Evolutionary conservation across 2,797 vertebrate species (phyloP).

Genomic region (Sebastes iracundus): DNA sequence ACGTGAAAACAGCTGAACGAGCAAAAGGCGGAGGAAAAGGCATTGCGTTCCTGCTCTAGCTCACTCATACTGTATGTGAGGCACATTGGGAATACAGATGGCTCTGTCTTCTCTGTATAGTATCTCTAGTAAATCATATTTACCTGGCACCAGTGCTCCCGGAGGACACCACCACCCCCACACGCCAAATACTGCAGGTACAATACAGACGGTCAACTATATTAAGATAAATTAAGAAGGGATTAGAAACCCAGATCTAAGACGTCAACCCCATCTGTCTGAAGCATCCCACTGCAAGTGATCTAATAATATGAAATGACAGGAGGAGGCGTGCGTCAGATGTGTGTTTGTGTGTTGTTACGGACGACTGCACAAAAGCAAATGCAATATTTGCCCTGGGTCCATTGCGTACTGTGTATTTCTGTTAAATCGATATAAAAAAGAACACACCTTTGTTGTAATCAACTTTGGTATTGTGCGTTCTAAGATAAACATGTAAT

Average conservation of each 20-base stretch:
- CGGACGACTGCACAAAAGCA: not conserved
- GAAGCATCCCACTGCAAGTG: not conserved
- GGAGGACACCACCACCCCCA: not conserved
- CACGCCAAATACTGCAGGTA: constrained; percentile 10
- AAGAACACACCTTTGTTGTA: not conserved
- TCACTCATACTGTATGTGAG: constrained; percentile 27
- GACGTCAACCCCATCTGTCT: constrained; percentile 23
- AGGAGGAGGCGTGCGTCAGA: not conserved
- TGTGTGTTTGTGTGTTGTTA: not conserved
- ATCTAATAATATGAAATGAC: not conserved
- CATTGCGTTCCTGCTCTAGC: constrained; percentile 17
- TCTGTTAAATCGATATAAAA: not conserved
- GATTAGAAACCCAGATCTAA: constrained; percentile 27
- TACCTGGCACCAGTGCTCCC: constrained; percentile 10
- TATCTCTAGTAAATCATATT: constrained; percentile 33
- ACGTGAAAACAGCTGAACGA: constrained; percentile 55
- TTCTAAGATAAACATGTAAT: constrained; percentile 13
- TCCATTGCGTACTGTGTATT: not conserved
- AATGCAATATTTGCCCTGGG: not conserved
- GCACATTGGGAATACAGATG: constrained; percentile 41
- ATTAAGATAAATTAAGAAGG: constrained; percentile 23
- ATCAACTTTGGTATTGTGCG: not conserved
- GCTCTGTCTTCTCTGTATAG: constrained; percentile 2
- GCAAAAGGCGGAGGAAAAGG: constrained; percentile 32
- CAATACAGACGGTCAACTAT: not conserved